phyloP scores from a whole-genome alignment of 2,888 invertebrate species.

The Lithophane semibrunnea region DNA sequence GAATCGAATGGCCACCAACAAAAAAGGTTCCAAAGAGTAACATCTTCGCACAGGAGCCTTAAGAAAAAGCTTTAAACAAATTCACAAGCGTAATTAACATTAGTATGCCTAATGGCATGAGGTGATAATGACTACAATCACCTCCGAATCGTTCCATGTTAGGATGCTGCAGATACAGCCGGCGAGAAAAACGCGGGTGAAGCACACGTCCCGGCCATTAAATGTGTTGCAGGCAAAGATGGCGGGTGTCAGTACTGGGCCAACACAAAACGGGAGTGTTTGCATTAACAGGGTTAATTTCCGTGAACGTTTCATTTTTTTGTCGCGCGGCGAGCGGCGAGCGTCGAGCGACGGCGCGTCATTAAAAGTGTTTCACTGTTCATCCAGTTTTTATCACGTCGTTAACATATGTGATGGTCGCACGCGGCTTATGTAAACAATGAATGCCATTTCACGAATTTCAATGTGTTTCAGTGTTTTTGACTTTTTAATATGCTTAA shows the following conservation, averaged over 20 bases:
- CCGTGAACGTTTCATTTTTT: conserved; percentile 57
- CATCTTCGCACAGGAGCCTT: neutral
- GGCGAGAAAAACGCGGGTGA: conserved; percentile 47
- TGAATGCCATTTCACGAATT: conserved; percentile 37
- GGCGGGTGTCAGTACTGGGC: conserved; percentile 56
- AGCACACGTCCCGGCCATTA: conserved; percentile 53
- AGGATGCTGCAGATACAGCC: conserved; percentile 43
- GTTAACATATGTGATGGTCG: conserved; percentile 55
- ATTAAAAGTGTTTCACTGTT: conserved; percentile 58
- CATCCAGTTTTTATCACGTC: conserved; percentile 55
- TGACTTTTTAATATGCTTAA: conserved; percentile 26
- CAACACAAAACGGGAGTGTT: conserved; percentile 56
- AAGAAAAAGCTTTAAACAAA: conserved; percentile 37
- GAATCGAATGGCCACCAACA: neutral
- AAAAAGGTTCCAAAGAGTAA: conserved; percentile 14
- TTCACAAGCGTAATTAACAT: conserved; percentile 45
- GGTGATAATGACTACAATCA: conserved; percentile 56
- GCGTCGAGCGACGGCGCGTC: conserved; percentile 26
- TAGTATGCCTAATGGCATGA: conserved; percentile 54
- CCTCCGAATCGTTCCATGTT: conserved; percentile 49
- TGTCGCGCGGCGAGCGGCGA: neutral
- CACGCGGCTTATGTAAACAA: conserved; percentile 56
- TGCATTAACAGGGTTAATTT: conserved; percentile 61
- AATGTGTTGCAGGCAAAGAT: conserved; percentile 49
- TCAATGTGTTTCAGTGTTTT: conserved; percentile 33